Conservation (phyloP, 2,113 vertebrate genomes). For the Brachyistius frenatus region DNA sequence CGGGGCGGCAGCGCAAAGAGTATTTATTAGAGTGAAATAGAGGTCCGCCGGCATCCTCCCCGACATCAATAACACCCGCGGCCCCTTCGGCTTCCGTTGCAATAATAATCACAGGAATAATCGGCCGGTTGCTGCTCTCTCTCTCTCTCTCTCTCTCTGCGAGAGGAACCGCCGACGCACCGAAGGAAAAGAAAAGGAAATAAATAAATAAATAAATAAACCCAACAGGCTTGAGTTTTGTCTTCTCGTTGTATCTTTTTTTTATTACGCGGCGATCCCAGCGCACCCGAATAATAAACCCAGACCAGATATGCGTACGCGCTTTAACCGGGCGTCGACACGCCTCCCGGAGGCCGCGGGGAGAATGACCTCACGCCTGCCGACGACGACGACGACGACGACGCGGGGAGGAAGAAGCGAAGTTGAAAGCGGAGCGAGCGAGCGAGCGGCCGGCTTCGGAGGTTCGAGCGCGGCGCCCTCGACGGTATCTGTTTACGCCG, state of each 20-base stretch:
- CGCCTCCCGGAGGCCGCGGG: constrained; percentile 46
- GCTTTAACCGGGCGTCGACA: constrained; percentile 55
- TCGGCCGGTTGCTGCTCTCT: constrained; percentile 45
- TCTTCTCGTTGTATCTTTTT: constrained; percentile 54
- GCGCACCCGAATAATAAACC: constrained; percentile 71
- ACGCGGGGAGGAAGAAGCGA: constrained; percentile 44
- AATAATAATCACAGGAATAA: constrained; percentile 70
- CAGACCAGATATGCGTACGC: constrained; percentile 38
- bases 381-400: constrained; percentile 59
- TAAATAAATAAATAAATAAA: too few relatives aligned
- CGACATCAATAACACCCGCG: constrained; percentile 71
- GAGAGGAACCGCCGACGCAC: constrained; percentile 38
- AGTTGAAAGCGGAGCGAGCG: constrained; percentile 60
- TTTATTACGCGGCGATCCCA: constrained; percentile 63
- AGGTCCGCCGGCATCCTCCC: constrained; percentile 63
- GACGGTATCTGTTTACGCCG: constrained; percentile 40
- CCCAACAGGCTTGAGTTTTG: constrained; percentile 20
- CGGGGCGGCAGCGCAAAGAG: constrained; percentile 63
- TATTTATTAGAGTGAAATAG: constrained; percentile 67
- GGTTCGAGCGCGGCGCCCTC: too few relatives aligned
- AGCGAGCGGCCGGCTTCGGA: too few relatives aligned
- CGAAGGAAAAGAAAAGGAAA: constrained; percentile 25
- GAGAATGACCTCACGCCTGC: constrained; percentile 56
- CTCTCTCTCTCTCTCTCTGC: constrained; percentile 37
- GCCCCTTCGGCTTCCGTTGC: constrained; percentile 50